These are phyloP conservation scores for Scomber scombrus DNA, from an alignment of 2,113 vertebrate genomes.

Conservation along the genomic window DNA sequence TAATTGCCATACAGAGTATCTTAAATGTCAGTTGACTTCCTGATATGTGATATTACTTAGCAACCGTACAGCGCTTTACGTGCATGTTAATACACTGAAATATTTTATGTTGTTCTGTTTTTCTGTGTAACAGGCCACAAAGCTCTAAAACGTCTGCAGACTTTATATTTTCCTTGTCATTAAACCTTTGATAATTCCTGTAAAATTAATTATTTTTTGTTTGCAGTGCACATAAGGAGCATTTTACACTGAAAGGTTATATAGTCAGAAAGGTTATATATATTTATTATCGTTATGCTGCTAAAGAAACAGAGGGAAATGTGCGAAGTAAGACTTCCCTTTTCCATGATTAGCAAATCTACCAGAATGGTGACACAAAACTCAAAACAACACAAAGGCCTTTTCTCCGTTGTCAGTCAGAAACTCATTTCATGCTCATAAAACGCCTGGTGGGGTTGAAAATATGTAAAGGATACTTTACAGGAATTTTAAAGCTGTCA, in stretches of 20 bases:
- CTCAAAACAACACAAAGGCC: background rate
- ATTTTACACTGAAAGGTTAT: too few species aligned
- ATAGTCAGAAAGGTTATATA: too few species aligned
- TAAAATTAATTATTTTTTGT: too few species aligned
- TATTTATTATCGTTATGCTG: too few species aligned
- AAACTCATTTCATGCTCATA: background rate
- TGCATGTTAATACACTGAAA: too few species aligned
- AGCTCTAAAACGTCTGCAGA: background rate
- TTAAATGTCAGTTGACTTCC: slow-evolving; percentile 7
- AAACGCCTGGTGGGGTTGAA: background rate
- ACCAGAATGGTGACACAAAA: too few species aligned
- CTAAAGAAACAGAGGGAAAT: too few species aligned
- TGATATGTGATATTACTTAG: slow-evolving; percentile 18
- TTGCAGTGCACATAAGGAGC: too few species aligned
- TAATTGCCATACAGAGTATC: background rate
- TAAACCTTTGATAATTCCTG: background rate
- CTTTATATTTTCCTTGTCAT: background rate
- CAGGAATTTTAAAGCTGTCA: too few species aligned
- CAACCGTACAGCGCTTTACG: background rate
- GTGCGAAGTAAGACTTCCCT: background rate
- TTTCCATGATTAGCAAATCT: background rate
- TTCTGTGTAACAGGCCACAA: background rate
- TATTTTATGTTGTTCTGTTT: background rate
- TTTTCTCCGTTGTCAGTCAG: background rate
- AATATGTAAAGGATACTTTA: background rate